Conservation (phyloP, 2,888 invertebrate genomes). For the Pseudoips prasinana region DNA sequence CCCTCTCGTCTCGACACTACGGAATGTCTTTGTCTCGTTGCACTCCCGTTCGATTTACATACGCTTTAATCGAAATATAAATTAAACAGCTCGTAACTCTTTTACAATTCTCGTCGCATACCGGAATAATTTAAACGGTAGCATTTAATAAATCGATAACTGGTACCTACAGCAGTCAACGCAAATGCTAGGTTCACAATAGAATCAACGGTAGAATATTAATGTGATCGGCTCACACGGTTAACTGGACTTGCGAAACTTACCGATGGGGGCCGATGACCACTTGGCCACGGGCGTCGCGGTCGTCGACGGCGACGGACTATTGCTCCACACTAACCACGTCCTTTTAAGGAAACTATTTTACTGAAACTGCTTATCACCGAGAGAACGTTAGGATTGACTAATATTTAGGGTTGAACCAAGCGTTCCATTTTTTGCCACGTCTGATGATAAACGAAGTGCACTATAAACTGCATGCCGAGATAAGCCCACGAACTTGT, state of each 20-base stretch:
- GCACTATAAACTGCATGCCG: conserved; percentile 62
- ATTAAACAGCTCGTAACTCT: conserved; percentile 11
- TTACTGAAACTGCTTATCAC: conserved; percentile 38
- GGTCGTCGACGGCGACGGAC: conserved; percentile 48
- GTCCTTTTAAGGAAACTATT: conserved; percentile 44
- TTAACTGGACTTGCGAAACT: conserved; percentile 80
- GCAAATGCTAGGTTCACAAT: conserved; percentile 64
- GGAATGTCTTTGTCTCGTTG: conserved; percentile 69
- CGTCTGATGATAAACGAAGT: conserved; percentile 52
- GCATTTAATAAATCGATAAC: conserved; percentile 15
- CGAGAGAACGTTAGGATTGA: conserved; percentile 10
- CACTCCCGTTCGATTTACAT: conserved; percentile 39
- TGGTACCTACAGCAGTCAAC: conserved; percentile 34
- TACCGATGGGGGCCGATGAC: conserved; percentile 76
- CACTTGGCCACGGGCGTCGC: conserved; percentile 64
- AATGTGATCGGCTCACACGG: conserved; percentile 72
- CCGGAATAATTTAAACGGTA: conserved; percentile 10
- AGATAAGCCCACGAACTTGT: conserved; percentile 61
- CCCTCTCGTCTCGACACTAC: conserved; percentile 63
- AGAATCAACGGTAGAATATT: conserved; percentile 72
- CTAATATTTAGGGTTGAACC: conserved; percentile 26
- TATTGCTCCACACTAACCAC: conserved; percentile 42
- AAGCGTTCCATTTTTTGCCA: conserved; percentile 44
- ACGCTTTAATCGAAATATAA: conserved; percentile 27
- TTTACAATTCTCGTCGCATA: conserved; percentile 3